A percentile compares a stretch with the other conserved stretches of the same genome.
Evolutionary conservation across 2,797 vertebrate species (phyloP).

Genomic region (Darevskia nairensis): DNA sequence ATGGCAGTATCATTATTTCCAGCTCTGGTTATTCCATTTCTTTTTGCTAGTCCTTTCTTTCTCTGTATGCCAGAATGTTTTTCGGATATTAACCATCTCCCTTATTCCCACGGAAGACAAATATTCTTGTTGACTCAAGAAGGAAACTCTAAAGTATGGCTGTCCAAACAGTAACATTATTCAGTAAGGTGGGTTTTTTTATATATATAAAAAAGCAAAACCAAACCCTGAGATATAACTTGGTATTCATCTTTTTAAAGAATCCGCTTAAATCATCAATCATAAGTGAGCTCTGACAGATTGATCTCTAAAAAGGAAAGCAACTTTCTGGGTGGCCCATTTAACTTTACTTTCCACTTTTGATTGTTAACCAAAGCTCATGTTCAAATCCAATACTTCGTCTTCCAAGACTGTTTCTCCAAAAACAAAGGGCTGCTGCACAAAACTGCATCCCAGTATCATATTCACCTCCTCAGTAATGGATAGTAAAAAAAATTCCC

Average conservation of each 20-base stretch:
- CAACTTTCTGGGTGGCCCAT: not conserved
- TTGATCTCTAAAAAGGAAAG: conserved; percentile 23
- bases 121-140: conserved; percentile 5
- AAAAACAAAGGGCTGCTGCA: not conserved
- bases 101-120: not conserved
- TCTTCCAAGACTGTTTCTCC: not conserved
- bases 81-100: not conserved
- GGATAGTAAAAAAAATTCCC: not conserved
- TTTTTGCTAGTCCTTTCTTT: not conserved
- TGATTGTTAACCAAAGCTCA: conserved; percentile 6
- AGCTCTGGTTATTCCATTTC: conserved; percentile 22
- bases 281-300: conserved; percentile 24
- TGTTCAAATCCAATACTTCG: conserved; percentile 13
- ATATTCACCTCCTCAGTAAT: not conserved
- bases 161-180: not conserved
- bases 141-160: not conserved
- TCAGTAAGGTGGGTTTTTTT: not conserved
- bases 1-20: not conserved
- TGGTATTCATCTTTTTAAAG: conserved; percentile 6
- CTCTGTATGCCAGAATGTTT: not conserved
- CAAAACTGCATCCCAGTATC: not conserved
- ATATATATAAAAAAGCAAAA: not conserved
- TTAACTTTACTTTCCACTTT: conserved; percentile 4
- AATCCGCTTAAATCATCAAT: conserved; percentile 12
- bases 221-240: conserved; percentile 4